Percentiles rank a stretch among this genome's conserved stretches.
Conservation (phyloP, 2,797 vertebrate genomes). For the Crocodylus rhombifer region DNA sequence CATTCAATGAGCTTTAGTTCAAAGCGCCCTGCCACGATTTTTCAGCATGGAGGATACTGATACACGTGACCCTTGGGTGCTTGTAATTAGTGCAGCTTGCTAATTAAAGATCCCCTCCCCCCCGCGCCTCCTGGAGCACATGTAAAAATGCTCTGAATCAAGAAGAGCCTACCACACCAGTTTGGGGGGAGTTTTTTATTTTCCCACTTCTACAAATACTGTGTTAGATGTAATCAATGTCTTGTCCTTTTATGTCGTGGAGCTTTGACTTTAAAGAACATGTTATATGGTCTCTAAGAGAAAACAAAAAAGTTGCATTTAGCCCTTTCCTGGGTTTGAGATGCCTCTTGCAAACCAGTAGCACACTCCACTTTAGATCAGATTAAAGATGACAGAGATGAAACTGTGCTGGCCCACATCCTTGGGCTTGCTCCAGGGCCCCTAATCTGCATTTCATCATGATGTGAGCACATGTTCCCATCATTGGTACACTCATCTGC, state of each 20-base stretch:
- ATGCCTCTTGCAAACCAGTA: slow-evolving; percentile 67
- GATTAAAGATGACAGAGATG: slow-evolving; percentile 85
- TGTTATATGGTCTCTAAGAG: slow-evolving; percentile 43
- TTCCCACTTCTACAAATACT: slow-evolving; percentile 50
- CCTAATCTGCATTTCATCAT: slow-evolving; percentile 84
- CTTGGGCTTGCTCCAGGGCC: slow-evolving; percentile 84
- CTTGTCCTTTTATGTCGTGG: neutral
- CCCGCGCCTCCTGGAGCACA: no score
- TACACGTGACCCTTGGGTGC: no score
- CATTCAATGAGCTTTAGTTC: no score
- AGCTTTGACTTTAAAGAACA: slow-evolving; percentile 35
- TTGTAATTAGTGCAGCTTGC: no score
- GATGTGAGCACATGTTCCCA: slow-evolving; percentile 84
- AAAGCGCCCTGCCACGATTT: no score
- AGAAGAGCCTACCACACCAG: slow-evolving; percentile 17
- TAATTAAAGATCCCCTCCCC: no score
- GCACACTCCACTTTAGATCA: slow-evolving; percentile 65
- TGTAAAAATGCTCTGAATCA: neutral
- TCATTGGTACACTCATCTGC: slow-evolving; percentile 80
- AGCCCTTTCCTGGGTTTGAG: slow-evolving; percentile 53
- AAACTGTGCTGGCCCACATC: slow-evolving; percentile 81
- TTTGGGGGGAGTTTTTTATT: neutral
- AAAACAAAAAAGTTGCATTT: slow-evolving; percentile 40
- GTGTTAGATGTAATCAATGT: neutral
- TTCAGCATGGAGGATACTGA: no score